A percentile compares a stretch with the other conserved stretches of the same genome.
Evolutionary conservation across 2,113 vertebrate genomes (phyloP).

Genomic region (human (Homo sapiens)): DNA sequence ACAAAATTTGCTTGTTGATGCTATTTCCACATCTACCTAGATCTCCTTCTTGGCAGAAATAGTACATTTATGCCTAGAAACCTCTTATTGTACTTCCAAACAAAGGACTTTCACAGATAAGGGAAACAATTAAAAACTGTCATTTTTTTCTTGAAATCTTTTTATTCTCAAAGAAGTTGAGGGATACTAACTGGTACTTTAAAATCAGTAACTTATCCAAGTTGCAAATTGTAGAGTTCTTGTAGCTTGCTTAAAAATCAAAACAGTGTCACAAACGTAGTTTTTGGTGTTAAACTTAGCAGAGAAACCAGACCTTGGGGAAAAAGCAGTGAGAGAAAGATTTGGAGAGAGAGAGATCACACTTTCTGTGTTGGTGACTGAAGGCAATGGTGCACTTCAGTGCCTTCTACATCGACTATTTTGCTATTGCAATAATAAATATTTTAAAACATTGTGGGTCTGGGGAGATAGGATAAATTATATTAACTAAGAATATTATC

Average conservation of each 20-base stretch:
- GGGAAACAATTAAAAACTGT: background rate
- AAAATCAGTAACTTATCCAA: background rate
- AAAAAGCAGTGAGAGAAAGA: background rate
- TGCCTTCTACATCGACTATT: background rate
- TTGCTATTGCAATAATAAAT: background rate
- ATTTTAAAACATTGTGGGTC: background rate
- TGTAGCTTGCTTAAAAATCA: conserved; percentile 28
- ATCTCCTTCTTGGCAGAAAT: background rate
- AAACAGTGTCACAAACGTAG: background rate
- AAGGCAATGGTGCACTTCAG: background rate
- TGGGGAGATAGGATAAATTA: background rate
- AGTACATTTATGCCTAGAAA: background rate
- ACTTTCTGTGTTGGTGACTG: background rate
- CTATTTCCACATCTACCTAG: background rate
- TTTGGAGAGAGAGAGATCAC: background rate
- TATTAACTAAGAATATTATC: background rate
- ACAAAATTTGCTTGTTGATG: background rate
- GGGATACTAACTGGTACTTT: background rate
- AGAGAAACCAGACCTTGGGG: background rate
- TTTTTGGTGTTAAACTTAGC: background rate
- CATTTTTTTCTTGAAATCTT: background rate
- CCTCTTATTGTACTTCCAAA: background rate
- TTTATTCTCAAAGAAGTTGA: background rate
- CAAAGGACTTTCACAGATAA: conserved; percentile 14
- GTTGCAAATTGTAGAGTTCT: background rate